Evolutionary conservation across 2,888 invertebrate species (phyloP).

Genomic region (Amblyjoppa proteus): DNA sequence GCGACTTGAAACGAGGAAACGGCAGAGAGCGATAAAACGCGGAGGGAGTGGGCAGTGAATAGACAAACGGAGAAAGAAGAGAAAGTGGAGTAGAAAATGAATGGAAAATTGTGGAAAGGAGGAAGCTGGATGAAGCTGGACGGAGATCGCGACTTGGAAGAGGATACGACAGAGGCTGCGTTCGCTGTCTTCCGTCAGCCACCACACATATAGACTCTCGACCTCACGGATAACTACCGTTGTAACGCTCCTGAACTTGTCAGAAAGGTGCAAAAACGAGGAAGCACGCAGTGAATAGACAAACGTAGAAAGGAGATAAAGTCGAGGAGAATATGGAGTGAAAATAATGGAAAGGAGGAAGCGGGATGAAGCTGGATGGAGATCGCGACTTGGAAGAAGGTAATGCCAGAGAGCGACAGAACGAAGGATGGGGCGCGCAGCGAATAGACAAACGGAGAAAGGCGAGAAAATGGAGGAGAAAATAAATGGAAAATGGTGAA

Average conservation of each 20-base stretch:
- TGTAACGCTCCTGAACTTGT: neutral
- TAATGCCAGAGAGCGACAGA: neutral
- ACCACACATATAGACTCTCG: neutral
- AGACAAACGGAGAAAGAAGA: neutral
- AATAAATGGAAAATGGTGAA: too few relatives aligned
- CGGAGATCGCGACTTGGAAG: neutral
- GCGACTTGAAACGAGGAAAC: too few relatives aligned
- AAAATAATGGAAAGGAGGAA: neutral
- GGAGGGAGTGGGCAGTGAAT: neutral
- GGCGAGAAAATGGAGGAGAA: neutral
- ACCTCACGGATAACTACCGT: neutral
- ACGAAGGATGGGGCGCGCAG: neutral
- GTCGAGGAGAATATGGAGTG: neutral
- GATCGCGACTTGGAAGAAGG: neutral
- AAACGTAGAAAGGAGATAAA: too few relatives aligned
- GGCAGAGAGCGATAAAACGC: neutral
- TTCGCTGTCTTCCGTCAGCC: too few relatives aligned
- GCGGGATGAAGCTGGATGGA: neutral
- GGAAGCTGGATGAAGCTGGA: neutral
- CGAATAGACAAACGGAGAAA: neutral
- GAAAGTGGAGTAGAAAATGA: neutral
- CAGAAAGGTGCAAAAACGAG: neutral
- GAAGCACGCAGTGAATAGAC: neutral
- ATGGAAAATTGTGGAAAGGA: neutral
- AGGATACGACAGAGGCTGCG: neutral